Conservation (phyloP, 1,140 invertebrate species). For the Luehdorfia chinensis region DNA sequence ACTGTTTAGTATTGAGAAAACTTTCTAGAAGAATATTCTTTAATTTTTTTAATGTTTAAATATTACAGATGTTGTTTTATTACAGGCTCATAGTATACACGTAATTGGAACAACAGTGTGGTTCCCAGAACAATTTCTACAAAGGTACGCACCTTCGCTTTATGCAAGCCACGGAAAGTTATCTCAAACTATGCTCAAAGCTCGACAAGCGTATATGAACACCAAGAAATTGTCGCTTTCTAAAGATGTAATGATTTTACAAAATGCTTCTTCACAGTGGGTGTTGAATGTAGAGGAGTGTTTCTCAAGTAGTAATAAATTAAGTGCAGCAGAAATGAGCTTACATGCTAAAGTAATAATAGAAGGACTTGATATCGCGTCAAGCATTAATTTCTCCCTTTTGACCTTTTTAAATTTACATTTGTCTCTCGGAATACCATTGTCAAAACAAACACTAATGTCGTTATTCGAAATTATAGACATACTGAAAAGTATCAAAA, state of each 20-base stretch:
- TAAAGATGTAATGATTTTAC: slow-evolving; percentile 75
- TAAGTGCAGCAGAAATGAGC: slow-evolving; percentile 80
- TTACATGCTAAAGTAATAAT: slow-evolving; percentile 79
- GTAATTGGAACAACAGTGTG: slow-evolving; percentile 87
- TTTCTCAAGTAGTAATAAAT: slow-evolving; percentile 75
- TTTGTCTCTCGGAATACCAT: slow-evolving; percentile 83
- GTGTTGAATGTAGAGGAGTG: slow-evolving; percentile 79
- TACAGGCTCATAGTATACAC: slow-evolving; percentile 83
- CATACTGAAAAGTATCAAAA: slow-evolving; percentile 87
- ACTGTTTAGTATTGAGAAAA: too few relatives aligned
- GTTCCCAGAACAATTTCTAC: slow-evolving; percentile 88
- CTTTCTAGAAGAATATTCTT: too few relatives aligned
- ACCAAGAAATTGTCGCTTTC: slow-evolving; percentile 78
- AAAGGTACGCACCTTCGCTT: slow-evolving; percentile 79
- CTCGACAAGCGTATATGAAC: slow-evolving; percentile 78
- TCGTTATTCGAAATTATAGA: slow-evolving; percentile 89
- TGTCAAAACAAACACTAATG: slow-evolving; percentile 87
- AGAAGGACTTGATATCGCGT: slow-evolving; percentile 81
- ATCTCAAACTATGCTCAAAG: slow-evolving; percentile 73
- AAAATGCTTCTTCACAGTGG: slow-evolving; percentile 73
- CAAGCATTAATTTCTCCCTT: slow-evolving; percentile 80
- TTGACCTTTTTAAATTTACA: slow-evolving; percentile 90
- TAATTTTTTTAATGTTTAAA: too few relatives aligned
- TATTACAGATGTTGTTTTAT: too few relatives aligned
- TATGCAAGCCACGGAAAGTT: slow-evolving; percentile 80